These are phyloP conservation scores for Lasius fuliginosus DNA, from an alignment of 2,888 invertebrate species.

Conservation along the genomic window DNA sequence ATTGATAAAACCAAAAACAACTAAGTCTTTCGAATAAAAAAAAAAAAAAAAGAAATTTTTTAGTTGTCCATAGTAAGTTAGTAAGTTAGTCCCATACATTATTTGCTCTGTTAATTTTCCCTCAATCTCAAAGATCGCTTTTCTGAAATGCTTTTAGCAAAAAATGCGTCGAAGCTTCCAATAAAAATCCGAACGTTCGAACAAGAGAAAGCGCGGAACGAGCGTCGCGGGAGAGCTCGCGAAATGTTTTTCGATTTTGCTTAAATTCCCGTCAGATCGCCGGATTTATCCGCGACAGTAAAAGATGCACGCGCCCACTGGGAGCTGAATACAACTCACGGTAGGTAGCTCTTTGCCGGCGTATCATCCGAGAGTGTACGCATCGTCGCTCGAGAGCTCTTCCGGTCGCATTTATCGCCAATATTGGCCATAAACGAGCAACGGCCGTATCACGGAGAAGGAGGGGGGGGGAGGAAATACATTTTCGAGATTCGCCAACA, in stretches of 20 bases:
- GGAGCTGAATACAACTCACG: conserved; percentile 12
- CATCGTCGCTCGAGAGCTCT: conserved; percentile 32
- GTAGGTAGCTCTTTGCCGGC: conserved; percentile 25
- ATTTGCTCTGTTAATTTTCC: background rate
- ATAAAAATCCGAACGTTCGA: background rate
- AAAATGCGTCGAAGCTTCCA: background rate
- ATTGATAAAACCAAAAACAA: conserved; percentile 1
- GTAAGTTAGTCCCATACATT: too few relatives aligned
- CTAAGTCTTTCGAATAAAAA: background rate
- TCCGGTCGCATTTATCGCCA: conserved; percentile 43
- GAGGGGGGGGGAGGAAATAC: background rate
- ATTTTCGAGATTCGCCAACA: conserved; percentile 57
- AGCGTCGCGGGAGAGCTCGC: conserved; percentile 16
- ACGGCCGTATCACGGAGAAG: conserved; percentile 57
- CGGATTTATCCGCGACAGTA: conserved; percentile 26
- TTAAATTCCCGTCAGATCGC: conserved; percentile 29
- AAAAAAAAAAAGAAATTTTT: background rate
- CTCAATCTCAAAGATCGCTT: background rate
- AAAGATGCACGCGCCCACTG: conserved; percentile 29
- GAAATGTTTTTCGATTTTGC: conserved; percentile 38
- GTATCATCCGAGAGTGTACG: conserved; percentile 8
- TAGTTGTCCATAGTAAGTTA: background rate
- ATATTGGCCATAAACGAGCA: conserved; percentile 71
- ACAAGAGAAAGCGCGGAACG: background rate
- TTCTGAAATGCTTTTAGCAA: background rate